phyloP scores from a whole-genome alignment of 2,888 invertebrate species.

The Drosophila testacea region DNA sequence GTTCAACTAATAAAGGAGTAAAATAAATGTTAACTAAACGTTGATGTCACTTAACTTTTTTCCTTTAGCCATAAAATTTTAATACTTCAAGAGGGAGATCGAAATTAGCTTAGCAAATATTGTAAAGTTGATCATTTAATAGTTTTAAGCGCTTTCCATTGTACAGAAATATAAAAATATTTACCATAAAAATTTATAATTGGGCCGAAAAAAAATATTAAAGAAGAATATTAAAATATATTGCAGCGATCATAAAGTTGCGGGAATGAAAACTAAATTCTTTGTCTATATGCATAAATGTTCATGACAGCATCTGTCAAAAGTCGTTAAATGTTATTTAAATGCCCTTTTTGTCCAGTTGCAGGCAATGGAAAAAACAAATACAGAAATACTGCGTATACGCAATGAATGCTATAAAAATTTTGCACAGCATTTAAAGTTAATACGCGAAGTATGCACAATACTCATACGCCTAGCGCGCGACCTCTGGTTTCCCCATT shows the following conservation, averaged over 20 bases:
- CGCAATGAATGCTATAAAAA: conserved; percentile 30
- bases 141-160: neutral
- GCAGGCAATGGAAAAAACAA: conserved; percentile 1
- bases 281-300: conserved; percentile 43
- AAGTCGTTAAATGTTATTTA: conserved; percentile 63
- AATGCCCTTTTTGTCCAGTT: conserved; percentile 37
- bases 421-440: conserved; percentile 66
- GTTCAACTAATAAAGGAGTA: no score
- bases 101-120: conserved; percentile 3
- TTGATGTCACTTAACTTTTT: no score
- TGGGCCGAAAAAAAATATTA: neutral
- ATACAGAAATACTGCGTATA: conserved; percentile 11
- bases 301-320: conserved; percentile 43
- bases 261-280: conserved; percentile 38
- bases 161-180: neutral
- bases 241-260: no score
- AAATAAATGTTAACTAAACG: no score
- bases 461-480: conserved; percentile 49
- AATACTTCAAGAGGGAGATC: neutral
- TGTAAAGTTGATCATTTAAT: neutral
- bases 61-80: neutral
- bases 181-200: conserved; percentile 32
- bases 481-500: neutral
- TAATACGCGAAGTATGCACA: conserved; percentile 44
- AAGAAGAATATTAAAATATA: neutral